These are phyloP conservation scores for Hirtodrosophila cameraria DNA, from an alignment of 2,888 invertebrate genomes.

Conservation along the genomic window DNA sequence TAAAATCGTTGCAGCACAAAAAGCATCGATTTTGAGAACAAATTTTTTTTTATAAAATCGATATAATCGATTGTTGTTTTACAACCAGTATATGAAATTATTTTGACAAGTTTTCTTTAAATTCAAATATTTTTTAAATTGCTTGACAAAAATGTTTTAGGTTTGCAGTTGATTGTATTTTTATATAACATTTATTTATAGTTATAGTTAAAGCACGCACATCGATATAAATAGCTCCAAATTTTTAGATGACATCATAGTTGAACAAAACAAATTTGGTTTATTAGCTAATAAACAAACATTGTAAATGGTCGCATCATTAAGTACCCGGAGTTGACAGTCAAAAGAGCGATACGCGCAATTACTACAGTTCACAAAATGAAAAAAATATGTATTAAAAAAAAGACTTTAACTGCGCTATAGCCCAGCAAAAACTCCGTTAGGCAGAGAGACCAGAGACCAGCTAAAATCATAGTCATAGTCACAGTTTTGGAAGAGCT, in stretches of 20 bases:
- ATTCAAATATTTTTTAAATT: too few species aligned
- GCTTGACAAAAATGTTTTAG: too few species aligned
- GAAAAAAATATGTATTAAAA: slow-evolving; percentile 4
- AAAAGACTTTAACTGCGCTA: slow-evolving; percentile 53
- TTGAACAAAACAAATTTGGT: slow-evolving; percentile 1
- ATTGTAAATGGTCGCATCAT: slow-evolving; percentile 29
- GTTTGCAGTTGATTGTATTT: too few species aligned
- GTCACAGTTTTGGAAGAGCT: slow-evolving; percentile 17
- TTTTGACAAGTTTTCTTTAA: too few species aligned
- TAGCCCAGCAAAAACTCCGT: slow-evolving; percentile 53
- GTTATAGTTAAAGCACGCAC: too few species aligned
- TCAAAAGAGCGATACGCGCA: slow-evolving; percentile 43
- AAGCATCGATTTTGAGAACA: too few species aligned
- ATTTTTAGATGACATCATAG: slow-evolving; percentile 21
- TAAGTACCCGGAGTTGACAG: slow-evolving; percentile 10
- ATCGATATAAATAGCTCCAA: slow-evolving; percentile 5
- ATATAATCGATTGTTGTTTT: too few species aligned
- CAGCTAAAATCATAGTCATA: slow-evolving; percentile 7
- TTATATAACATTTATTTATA: too few species aligned
- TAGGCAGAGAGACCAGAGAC: slow-evolving; percentile 36
- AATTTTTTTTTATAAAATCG: too few species aligned
- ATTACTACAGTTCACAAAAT: slow-evolving; percentile 40
- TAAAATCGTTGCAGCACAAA: too few species aligned
- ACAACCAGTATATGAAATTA: too few species aligned
- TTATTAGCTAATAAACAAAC: slow-evolving; percentile 34